Conservation (phyloP, 2,797 vertebrate genomes). For the Enteromius unitaeniatus region DNA sequence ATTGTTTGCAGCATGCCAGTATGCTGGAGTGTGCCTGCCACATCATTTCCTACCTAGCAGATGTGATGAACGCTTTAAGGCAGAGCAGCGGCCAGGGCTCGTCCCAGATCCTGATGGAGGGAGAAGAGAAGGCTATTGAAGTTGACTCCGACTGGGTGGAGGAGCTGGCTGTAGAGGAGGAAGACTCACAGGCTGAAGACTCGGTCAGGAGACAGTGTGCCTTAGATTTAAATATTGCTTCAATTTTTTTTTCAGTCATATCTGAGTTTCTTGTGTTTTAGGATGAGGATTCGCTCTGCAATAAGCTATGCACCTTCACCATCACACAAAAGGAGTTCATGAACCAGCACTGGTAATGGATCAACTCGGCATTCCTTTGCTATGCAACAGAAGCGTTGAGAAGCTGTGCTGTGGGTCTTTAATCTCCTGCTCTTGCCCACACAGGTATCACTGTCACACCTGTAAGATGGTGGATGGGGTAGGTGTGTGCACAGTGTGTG, state of each 20-base stretch:
- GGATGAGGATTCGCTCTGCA: slow-evolving; percentile 99
- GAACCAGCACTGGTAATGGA: slow-evolving; percentile 98
- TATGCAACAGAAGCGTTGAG: slow-evolving; percentile 39
- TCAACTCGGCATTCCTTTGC: slow-evolving; percentile 45
- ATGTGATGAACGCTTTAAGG: slow-evolving; percentile 96
- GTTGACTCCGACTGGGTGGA: slow-evolving; percentile 99
- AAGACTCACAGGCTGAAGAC: slow-evolving; percentile 97
- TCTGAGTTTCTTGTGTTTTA: slow-evolving; percentile 67
- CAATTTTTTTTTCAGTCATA: neutral
- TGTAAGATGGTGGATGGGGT: slow-evolving; percentile 99
- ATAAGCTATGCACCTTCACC: slow-evolving; percentile 98
- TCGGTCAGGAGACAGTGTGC: slow-evolving; percentile 81
- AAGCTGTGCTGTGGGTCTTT: slow-evolving; percentile 31
- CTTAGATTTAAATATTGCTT: neutral
- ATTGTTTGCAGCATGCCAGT: slow-evolving; percentile 83
- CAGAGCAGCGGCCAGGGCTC: slow-evolving; percentile 90
- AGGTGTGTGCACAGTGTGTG: slow-evolving; percentile 98
- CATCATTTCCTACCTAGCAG: slow-evolving; percentile 96
- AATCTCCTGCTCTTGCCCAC: slow-evolving; percentile 62
- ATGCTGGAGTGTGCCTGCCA: slow-evolving; percentile 97
- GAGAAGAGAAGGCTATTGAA: slow-evolving; percentile 95
- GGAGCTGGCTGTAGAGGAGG: slow-evolving; percentile 95
- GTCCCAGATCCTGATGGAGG: slow-evolving; percentile 89
- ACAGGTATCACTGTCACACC: slow-evolving; percentile 99
- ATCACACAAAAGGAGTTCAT: slow-evolving; percentile 99